These are phyloP conservation scores for Amiota communis DNA, from an alignment of 2,888 invertebrate species.

Conservation along the genomic window DNA sequence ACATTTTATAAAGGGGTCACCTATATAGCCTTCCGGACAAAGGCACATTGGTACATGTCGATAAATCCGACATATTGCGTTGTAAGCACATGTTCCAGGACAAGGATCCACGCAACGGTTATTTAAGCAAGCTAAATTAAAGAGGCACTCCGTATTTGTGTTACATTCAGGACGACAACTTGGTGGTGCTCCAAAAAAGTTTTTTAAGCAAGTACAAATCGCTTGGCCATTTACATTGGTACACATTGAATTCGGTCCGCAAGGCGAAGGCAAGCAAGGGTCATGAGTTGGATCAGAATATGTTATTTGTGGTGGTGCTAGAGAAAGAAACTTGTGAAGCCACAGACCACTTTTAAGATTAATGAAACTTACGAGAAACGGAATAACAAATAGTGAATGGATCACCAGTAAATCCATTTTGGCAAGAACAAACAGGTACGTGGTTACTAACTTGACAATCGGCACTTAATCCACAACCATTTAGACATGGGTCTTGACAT, in stretches of 20 bases:
- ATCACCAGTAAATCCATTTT: conserved; percentile 80
- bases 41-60: conserved; percentile 85
- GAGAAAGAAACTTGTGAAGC: not conserved
- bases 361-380: conserved; percentile 71
- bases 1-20: conserved; percentile 81
- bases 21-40: conserved; percentile 81
- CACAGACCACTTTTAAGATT: too few species aligned
- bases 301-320: conserved; percentile 60
- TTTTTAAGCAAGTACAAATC: conserved; percentile 78
- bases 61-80: conserved; percentile 78
- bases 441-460: conserved; percentile 82
- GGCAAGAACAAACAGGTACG: conserved; percentile 81
- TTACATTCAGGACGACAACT: conserved; percentile 82
- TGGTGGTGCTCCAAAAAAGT: conserved; percentile 82
- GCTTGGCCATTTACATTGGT: conserved; percentile 77
- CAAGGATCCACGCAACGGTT: conserved; percentile 86
- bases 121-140: conserved; percentile 83
- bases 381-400: conserved; percentile 78
- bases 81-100: conserved; percentile 83
- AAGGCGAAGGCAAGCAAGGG: conserved; percentile 80
- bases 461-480: conserved; percentile 80
- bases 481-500: conserved; percentile 81
- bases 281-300: conserved; percentile 69
- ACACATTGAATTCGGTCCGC: conserved; percentile 81
- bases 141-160: conserved; percentile 83